A percentile compares a stretch with the other conserved stretches of the same genome.
Conservation (phyloP, 2,888 invertebrate genomes). For the Anoncus sp. region DNA sequence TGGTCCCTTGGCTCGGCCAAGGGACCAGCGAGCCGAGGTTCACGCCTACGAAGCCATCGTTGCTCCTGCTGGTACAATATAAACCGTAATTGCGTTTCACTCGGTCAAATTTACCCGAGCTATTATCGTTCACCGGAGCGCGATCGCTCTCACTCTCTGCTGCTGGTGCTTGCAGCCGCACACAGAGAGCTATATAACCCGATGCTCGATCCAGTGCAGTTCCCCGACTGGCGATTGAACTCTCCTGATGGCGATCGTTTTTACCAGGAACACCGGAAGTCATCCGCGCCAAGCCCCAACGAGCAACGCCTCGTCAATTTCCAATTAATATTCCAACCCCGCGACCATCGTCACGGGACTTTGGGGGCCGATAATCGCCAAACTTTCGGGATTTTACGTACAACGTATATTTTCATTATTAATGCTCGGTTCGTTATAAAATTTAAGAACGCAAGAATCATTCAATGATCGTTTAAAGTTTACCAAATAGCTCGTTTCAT, state of each 20-base stretch:
- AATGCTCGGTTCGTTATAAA: background rate
- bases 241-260: conserved; percentile 41
- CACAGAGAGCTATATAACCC: background rate
- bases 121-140: conserved; percentile 52
- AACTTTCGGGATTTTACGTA: background rate
- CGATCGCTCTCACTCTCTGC: conserved; percentile 9
- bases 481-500: background rate
- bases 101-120: conserved; percentile 64
- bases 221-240: conserved; percentile 21
- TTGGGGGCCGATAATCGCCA: conserved; percentile 6
- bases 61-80: conserved; percentile 53
- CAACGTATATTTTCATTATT: conserved; percentile 11
- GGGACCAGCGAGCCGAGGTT: conserved; percentile 37
- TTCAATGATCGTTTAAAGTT: background rate
- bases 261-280: conserved; percentile 60
- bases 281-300: conserved; percentile 36
- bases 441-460: conserved; percentile 4
- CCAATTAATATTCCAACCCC: conserved; percentile 52
- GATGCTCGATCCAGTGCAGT: conserved; percentile 9
- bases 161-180: conserved; percentile 23
- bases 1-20: background rate
- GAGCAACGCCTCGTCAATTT: conserved; percentile 49
- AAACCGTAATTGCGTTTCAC: conserved; percentile 66
- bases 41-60: conserved; percentile 43
- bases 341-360: conserved; percentile 18